Evolutionary conservation across 2,113 vertebrate species (phyloP), one percentile per base, ranked within the genome.

Genomic region (Kryptolebias marmoratus): DNA sequence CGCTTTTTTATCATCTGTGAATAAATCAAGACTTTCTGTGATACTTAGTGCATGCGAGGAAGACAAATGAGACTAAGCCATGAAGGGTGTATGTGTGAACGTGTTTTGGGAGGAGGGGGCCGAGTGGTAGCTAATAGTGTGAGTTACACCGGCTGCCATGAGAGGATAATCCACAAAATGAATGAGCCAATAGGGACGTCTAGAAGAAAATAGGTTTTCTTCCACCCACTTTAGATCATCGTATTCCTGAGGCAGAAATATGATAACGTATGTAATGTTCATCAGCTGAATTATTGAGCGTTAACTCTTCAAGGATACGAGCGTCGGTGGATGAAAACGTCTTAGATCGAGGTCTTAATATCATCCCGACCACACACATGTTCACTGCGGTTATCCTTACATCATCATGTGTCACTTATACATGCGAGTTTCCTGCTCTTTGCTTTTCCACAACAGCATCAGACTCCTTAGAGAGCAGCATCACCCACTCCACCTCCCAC

Each of bases 401-500:
- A 39, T 71, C 15, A 28, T 55, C 28, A 12, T 30, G 30, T 53
- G 42, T 28, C 31, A 36, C 68, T 74, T 77, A 13, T 1, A 63
- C 36, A 75, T 3, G 1, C 63, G 66, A 73, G 52, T 67, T 47
- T 70, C 42, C 64, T 31, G 22, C 71, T 61, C 49, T 60, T 63
- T 55, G 60, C 76, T 73, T 80, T 68, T 69, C n/a, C 32, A 52
- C 27, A 58, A 9, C 39, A 42, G 39, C 39, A 5, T n/a, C 48
- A 8, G 59, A 71, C n/a, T 81, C 73, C 56, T 69, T 22, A 42
- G 39, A 79, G 30, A 28, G 30, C 67, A 68, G 68, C 68, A 72
- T 57, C 70, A 79, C 68, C 55, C 67, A 67, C 72, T 87, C 85
- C 53, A 30, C 64, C 81, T 57, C 80, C 76, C 49, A 56, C 75